Base-by-base conservation (phyloP, 2,888 invertebrate species). In the Agonopterix subpropinquella region DNA sequence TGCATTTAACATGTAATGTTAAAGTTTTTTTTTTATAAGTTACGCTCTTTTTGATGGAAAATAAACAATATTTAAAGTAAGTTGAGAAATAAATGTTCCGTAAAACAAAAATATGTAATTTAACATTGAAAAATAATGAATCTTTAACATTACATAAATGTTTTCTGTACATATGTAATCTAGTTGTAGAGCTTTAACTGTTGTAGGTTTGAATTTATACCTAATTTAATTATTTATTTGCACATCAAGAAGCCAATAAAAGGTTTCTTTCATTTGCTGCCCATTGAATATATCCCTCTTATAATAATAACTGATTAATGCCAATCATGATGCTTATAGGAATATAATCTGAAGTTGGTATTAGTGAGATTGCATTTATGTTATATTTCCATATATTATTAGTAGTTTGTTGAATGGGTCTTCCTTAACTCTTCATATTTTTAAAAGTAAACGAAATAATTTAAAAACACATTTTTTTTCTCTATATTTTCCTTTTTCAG, bases 121-220 rank as follows among this genome's bases (percentile, higher is more conserved):
- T 28, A 28, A 28, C 28, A 4, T 28, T 28, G 0, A 28, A 9
- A 39, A 39, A 9, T 39, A 39, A 39, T 9, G 10, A 39, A n/a
- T 39, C 9, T 39, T 39, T 39, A 36, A 48, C 62, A 67, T 69
- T 64, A 59, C 64, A 63, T 61, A 59, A 57, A 48, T 67, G 57
- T 65, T 68, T 56, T 75, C 65, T 85, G 85, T 87, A 86, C 64
- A 84, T 86, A 84, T 86, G 82, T 85, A 83, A 82, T 78, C 78
- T 85, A 84, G 70, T 65, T 73, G 53, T 85, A 82, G 72, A 86
- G 83, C 84, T 86, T 81, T 87, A 85, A 84, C 79, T 83, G 77
- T 83, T 79, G 73, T 84, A 84, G 67, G 64, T 70, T 72, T 71
- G 61, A 65, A 61, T 61, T 54, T 54, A 60, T 61, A 65, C 67